These are phyloP conservation scores for Rotaria magnacalcarata DNA, from an alignment of 2,888 invertebrate species.

Conservation along the genomic window DNA sequence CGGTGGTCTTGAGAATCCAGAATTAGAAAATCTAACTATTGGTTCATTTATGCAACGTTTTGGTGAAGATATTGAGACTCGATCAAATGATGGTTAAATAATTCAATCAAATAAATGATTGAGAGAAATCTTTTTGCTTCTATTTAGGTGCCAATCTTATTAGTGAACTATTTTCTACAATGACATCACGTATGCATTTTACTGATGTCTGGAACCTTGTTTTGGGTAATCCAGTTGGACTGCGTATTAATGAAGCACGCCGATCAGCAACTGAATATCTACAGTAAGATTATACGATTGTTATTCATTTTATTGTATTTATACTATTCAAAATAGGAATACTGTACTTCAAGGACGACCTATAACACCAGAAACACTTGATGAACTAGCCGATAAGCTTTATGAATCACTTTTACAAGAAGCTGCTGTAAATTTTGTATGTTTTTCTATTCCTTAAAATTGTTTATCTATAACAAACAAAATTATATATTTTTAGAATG, in stretches of 20 bases:
- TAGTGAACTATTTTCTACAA: conserved; percentile 29
- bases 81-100: background rate
- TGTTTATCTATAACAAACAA: background rate
- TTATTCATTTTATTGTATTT: background rate
- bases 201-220: conserved; percentile 33
- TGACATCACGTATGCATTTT: conserved; percentile 20
- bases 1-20: background rate
- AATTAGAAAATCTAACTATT: conserved; percentile 1
- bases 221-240: conserved; percentile 33
- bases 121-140: background rate
- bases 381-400: background rate
- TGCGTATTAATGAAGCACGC: background rate
- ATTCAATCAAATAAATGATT: background rate
- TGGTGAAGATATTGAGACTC: background rate
- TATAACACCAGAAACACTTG: conserved; percentile 23
- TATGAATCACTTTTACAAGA: conserved; percentile 32
- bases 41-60: conserved; percentile 32
- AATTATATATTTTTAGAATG: background rate
- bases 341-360: conserved; percentile 11
- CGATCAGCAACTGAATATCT: conserved; percentile 34
- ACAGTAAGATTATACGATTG: background rate
- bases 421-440: conserved; percentile 22
- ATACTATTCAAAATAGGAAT: background rate
- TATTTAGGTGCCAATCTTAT: background rate
- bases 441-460: background rate